Percentiles rank a stretch among this genome's conserved stretches.
Evolutionary conservation across 1,140 invertebrate species (phyloP).

Genomic region (Gryllus bimaculatus): DNA sequence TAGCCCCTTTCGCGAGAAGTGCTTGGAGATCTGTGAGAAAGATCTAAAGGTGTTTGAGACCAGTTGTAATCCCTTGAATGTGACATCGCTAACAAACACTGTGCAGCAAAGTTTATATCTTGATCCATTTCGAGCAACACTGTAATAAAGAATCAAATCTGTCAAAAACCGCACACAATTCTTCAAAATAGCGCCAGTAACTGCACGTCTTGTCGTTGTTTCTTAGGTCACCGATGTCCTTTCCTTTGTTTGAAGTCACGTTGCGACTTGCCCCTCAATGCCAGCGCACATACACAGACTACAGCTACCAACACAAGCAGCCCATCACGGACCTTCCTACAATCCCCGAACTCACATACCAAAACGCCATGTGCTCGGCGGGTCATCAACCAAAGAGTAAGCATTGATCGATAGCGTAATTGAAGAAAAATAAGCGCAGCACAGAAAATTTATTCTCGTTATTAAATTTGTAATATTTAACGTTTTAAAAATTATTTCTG

Average conservation of each 20-base stretch:
- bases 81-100: constrained; percentile 50
- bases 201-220: too few species aligned
- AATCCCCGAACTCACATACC: neutral
- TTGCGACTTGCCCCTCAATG: neutral
- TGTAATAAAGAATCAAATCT: neutral
- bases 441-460: too few species aligned
- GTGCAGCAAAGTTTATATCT: constrained; percentile 47
- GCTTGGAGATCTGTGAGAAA: constrained; percentile 7
- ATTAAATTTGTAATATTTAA: too few species aligned
- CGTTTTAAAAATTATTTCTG: too few species aligned
- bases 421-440: too few species aligned
- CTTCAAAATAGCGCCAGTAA: neutral
- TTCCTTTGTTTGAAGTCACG: constrained; percentile 4
- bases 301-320: neutral
- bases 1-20: constrained; percentile 15
- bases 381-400: neutral
- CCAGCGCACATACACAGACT: neutral
- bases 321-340: neutral
- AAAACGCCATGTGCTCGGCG: neutral
- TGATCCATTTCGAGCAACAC: constrained; percentile 28
- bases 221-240: neutral
- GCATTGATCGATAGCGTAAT: too few species aligned
- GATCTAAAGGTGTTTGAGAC: constrained; percentile 12
- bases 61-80: constrained; percentile 26
- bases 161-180: neutral